A percentile compares a stretch with the other conserved stretches of the same genome.
Evolutionary conservation across 1,140 invertebrate genomes (phyloP).

Genomic region (Temnothorax nylanderi): DNA sequence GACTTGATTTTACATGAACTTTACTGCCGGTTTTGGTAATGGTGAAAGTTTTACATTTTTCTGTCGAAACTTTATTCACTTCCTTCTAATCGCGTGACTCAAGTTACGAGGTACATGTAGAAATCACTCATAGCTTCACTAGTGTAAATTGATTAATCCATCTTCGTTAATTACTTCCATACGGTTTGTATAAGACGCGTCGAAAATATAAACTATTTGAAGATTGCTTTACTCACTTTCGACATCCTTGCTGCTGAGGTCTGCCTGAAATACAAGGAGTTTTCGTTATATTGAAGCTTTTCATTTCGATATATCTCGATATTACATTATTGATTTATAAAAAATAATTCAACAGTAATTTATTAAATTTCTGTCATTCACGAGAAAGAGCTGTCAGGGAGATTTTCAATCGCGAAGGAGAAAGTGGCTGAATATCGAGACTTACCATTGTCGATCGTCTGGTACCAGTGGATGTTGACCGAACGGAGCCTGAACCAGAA

Average conservation of each 20-base stretch:
- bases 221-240: conserved; percentile 89
- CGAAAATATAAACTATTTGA: conserved; percentile 9
- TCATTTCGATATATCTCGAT: neutral
- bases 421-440: conserved; percentile 56
- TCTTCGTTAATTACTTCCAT: conserved; percentile 2
- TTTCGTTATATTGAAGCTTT: neutral
- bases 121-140: conserved; percentile 53
- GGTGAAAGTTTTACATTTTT: neutral
- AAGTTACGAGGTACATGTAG: neutral
- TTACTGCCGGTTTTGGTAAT: neutral
- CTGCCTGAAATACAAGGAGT: conserved; percentile 87
- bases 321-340: conserved; percentile 22
- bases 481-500: conserved; percentile 91
- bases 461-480: conserved; percentile 87
- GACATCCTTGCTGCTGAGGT: conserved; percentile 90
- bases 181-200: neutral
- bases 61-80: conserved; percentile 14
- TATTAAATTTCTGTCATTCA: neutral
- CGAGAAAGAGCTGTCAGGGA: conserved; percentile 1
- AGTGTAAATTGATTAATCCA: neutral
- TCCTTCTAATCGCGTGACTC: neutral
- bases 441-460: conserved; percentile 88
- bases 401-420: neutral
- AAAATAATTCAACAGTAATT: neutral
- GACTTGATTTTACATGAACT: neutral